Base-by-base conservation (phyloP, 35 echinoderm and acorn worm species). In the Apostichopus parvimensis region DNA sequence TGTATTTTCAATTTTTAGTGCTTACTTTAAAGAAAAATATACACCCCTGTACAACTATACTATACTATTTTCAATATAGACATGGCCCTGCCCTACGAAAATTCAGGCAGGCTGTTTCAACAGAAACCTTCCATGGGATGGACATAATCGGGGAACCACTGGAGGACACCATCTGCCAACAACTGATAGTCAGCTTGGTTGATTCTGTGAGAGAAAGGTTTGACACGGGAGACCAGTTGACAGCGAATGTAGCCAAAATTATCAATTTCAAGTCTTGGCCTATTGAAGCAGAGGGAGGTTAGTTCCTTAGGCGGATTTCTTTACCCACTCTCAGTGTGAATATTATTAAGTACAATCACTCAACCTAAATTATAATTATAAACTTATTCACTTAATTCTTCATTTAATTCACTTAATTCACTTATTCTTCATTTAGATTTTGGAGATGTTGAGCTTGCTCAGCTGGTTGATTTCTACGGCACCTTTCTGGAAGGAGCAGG, bases 231-330 rank as follows among this genome's bases (percentile, higher is more conserved):
- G 20, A 80, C 15, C 78, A 12, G 34, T 7, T 80, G 28, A 21
- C 78, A 80, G 4, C 1, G 2, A 54, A 24, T 24, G 34, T 80
- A 28, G 78, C 78, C 22, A 80, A 21, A 14, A 21, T 80, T 28
- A 80, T 80, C 0, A 80, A 80, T 24, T 80, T 80, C 20, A 78
- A 78, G 20, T 10, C 77, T 20, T 78, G 77, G 77, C 77, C 77
- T 15, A 78, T 20, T 78, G 77, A 78, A 20, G 25, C 25, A 78
- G 77, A 78, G 20, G 77, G 6, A 15, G 77, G 77, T 78, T 15
- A 15, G 77, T 78, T 78, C 20, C 20, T 21, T 20, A 8, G 28
- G 28, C 28, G 28, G 28, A 34, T 34, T 34, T 34, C 0, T 34
- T 34, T 34, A 34, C 28, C 28, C 28, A 34, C 28, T 34, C 28